Evolutionary conservation across 2,888 invertebrate species (phyloP).

Genomic region (Rhagonycha fulva): DNA sequence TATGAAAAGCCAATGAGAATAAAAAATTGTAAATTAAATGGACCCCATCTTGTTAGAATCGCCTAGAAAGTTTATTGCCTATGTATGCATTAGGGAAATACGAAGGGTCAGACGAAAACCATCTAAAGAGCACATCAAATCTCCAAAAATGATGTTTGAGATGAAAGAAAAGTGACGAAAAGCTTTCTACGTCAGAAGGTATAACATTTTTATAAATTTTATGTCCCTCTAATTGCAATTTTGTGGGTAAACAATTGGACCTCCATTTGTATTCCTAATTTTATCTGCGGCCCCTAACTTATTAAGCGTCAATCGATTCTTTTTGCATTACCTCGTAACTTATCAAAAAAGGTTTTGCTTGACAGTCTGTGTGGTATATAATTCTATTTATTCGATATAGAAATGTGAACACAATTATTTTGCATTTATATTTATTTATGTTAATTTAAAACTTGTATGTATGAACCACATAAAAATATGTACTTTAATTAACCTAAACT

Average conservation of each 20-base stretch:
- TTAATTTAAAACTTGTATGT: neutral
- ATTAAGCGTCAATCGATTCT: neutral
- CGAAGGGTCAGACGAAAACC: neutral
- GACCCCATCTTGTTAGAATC: neutral
- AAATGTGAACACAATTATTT: neutral
- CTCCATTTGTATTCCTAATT: neutral
- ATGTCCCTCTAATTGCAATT: neutral
- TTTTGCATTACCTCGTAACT: neutral
- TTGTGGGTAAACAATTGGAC: neutral
- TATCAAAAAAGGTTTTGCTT: neutral
- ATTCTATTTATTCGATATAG: neutral
- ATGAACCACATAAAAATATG: neutral
- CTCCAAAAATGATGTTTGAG: neutral
- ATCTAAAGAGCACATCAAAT: neutral
- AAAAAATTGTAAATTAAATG: too few species aligned
- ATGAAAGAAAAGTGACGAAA: neutral
- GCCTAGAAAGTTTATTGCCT: neutral
- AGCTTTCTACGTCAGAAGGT: neutral
- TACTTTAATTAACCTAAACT: neutral
- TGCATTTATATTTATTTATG: neutral
- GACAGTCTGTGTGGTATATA: neutral
- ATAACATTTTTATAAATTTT: neutral
- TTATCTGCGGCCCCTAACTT: neutral
- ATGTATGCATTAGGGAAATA: neutral
- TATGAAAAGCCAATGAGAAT: neutral